These are phyloP conservation scores for Volucella inflata DNA, from an alignment of 2,888 invertebrate genomes.

Conservation along the genomic window DNA sequence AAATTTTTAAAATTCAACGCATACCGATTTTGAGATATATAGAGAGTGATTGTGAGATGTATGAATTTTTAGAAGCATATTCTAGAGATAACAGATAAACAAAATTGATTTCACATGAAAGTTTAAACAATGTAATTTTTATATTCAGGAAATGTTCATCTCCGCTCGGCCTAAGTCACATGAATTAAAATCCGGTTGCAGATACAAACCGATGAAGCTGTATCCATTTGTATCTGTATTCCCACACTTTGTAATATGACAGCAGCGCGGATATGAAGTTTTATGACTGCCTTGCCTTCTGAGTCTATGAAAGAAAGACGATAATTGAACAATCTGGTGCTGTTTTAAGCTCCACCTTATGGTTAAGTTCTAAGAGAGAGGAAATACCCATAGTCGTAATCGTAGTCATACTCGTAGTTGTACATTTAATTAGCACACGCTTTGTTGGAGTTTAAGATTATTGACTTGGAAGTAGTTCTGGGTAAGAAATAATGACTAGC, in stretches of 20 bases:
- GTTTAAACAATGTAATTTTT: constrained; percentile 14
- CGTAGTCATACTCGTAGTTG: too few relatives aligned
- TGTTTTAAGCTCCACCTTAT: constrained; percentile 41
- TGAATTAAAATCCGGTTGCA: constrained; percentile 41
- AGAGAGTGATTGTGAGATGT: constrained; percentile 15
- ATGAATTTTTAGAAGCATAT: constrained; percentile 34
- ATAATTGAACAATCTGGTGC: constrained; percentile 17
- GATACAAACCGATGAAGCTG: background rate
- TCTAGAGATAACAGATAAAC: background rate
- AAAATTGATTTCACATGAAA: constrained; percentile 29
- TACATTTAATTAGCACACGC: constrained; percentile 65
- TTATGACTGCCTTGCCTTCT: background rate
- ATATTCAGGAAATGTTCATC: constrained; percentile 49
- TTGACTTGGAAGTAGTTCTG: constrained; percentile 42
- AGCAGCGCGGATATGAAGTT: constrained; percentile 32
- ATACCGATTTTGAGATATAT: background rate
- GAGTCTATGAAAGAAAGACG: constrained; percentile 12
- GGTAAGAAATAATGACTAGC: constrained; percentile 34
- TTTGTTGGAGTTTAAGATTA: constrained; percentile 41
- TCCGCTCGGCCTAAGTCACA: background rate
- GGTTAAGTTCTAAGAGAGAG: constrained; percentile 28
- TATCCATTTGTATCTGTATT: background rate
- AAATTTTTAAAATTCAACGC: constrained; percentile 33
- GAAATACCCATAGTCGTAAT: background rate
- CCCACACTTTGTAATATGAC: constrained; percentile 32